Base-by-base conservation (phyloP, 2,888 invertebrate species). In the Halictus quadricinctus region DNA sequence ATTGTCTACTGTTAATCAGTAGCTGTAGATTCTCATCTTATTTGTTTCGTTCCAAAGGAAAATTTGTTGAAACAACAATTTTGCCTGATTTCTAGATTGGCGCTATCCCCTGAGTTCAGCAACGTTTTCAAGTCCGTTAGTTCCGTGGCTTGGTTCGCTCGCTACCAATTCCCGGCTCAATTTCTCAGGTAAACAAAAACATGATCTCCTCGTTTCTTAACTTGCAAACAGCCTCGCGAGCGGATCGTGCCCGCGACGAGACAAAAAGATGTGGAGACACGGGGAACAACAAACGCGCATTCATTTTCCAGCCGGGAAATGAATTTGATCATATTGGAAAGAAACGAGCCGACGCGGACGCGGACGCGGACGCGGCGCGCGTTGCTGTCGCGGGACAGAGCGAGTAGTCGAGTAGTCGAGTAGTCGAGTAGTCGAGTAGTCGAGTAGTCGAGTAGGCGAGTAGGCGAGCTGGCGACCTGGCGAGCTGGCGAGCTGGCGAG, bases 241-340 rank as follows among this genome's bases (percentile, higher is more conserved):
- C 46, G 10, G 41, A 10, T 60, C 46, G 29, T 12, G 15, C 29
- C 41, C 7, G 50, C 5, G 15, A 29, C 36, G 60, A 3, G 15
- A 48, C 8, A 41, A 70, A 18, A 54, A 18, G 29, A 64, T 13
- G 15, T 29, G 5, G 58, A 8, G 72, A 60, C 21, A 21, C 21
- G 15, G 12, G 25, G 12, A 50, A 41, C n/a, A 41, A 74, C 46
- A 46, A 7, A 46, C 25, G 36, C 7, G 46, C 41, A 64, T 50
- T 78, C 73, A 46, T 74, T 81, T 21, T 66, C 48, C 41, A 2
- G 46, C 54, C 48, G 80, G 80, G 58, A 70, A 82, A 82, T 82
- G 70, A 80, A 74, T 75, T 82, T 80, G 29, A n/a, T 60, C 50
- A 25, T 72, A 80, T 64, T 70, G 75, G 46, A 81, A 75, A 66